Evolutionary conservation across 1,140 invertebrate species (phyloP), one percentile per base, ranked within the genome.

Genomic region (Euura lappo): DNA sequence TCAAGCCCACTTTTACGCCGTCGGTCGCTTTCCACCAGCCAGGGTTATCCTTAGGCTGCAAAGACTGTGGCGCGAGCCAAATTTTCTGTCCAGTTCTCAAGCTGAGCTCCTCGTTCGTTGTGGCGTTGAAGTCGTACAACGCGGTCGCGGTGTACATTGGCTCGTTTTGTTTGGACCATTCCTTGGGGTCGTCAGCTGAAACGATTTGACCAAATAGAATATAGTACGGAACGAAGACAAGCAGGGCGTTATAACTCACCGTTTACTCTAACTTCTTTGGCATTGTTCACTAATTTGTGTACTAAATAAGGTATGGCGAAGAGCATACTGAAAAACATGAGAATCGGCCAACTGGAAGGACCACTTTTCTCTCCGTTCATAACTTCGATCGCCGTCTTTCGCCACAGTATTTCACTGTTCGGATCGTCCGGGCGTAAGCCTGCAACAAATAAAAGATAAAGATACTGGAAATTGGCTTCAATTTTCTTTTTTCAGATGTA

Each of bases 271-370:
- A 76, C 72, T 70, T 80, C 74, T 45, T 76, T 76, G 51, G 81
- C 77, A 70, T 76, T 85, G 45, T 88, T 91, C 6, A 98, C 80
- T 80, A 98, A 90, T 86, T 93, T 96, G 86, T 96, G 95, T 72
- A 99, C 94, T 42, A 99, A 88, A 87, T 97, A 98, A 0, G 98
- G 97, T 66, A 96, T 96, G 1, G 94, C 94, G 65, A 97, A 89
- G 70, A 98, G 92, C 71, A 98, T 91, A 11, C 93, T 93, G 78
- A 98, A 91, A 87, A 98, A 98, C 75, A 97, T 85, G 11, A 94
- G 77, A 6, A 93, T 90, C 6, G 93, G 92, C 93, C 93, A 94
- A 64, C 90, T 91, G 2, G 90, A 87, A 71, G 84, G 79, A 28
- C 80, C 81, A 68, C 79, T 82, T 69, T 87, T 86, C 28, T 87